Conservation (phyloP, 2,888 invertebrate genomes). For the Stegophylla sp. region DNA sequence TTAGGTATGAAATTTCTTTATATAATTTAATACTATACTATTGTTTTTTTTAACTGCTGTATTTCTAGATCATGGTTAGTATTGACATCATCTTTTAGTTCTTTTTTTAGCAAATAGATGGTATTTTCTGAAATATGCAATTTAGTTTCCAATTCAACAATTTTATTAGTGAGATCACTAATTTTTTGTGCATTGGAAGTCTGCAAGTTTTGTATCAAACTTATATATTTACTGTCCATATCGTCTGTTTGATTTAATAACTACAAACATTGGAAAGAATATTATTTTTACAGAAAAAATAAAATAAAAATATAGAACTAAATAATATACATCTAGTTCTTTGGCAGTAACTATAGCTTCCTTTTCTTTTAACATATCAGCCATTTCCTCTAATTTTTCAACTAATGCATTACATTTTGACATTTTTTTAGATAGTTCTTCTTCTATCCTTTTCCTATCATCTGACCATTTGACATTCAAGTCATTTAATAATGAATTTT, state of each 20-base stretch:
- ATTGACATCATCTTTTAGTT: constrained; percentile 18
- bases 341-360: constrained; percentile 26
- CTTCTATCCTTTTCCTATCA: constrained; percentile 36
- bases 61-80: background rate
- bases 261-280: background rate
- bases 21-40: constrained; percentile 12
- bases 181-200: constrained; percentile 5
- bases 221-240: constrained; percentile 11
- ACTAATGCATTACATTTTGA: constrained; percentile 25
- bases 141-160: constrained; percentile 28
- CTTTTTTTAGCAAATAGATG: constrained; percentile 17
- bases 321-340: constrained; percentile 29
- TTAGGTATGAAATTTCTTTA: background rate
- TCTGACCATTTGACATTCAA: constrained; percentile 34
- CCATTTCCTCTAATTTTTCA: constrained; percentile 16
- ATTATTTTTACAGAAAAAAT: background rate
- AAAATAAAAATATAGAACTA: background rate
- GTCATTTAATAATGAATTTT: constrained; percentile 36
- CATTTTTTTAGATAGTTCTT: constrained; percentile 31
- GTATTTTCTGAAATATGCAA: constrained; percentile 3
- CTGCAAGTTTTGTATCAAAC: constrained; percentile 16
- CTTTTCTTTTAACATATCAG: constrained; percentile 29
- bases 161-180: constrained; percentile 4
- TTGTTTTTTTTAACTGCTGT: constrained; percentile 26
- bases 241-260: background rate